Evolutionary conservation across 1,140 invertebrate genomes (phyloP).

Genomic region (Drosophila simulans): DNA sequence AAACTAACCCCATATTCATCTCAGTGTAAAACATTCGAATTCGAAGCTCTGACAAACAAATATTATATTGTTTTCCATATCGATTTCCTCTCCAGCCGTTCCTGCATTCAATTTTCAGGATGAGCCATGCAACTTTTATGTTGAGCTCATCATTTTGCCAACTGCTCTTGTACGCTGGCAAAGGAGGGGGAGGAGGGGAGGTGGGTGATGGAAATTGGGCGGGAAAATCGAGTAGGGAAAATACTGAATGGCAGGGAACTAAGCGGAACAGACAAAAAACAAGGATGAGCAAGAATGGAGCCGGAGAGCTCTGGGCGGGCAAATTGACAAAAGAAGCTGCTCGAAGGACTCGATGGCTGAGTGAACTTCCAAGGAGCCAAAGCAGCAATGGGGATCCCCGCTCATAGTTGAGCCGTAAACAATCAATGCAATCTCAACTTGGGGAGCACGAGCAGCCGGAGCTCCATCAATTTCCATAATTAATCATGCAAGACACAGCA

Average conservation of each 20-base stretch:
- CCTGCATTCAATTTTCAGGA: conserved; percentile 57
- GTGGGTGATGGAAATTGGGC: background rate
- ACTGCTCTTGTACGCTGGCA: background rate
- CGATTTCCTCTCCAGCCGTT: conserved; percentile 39
- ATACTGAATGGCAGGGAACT: background rate
- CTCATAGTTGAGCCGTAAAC: conserved; percentile 36
- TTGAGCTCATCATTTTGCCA: conserved; percentile 62
- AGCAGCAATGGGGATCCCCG: background rate
- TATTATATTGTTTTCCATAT: conserved; percentile 54
- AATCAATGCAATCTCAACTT: conserved; percentile 39
- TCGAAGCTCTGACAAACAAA: conserved; percentile 41
- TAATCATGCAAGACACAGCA: conserved; percentile 46
- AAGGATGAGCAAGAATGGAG: background rate
- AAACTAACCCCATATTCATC: background rate
- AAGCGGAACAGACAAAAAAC: conserved; percentile 20
- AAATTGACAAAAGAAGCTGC: conserved; percentile 46
- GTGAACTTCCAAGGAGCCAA: conserved; percentile 3
- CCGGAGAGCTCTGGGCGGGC: conserved; percentile 13
- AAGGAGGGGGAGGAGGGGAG: too few species aligned
- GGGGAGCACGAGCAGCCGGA: background rate
- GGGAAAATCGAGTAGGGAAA: conserved; percentile 2
- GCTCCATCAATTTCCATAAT: conserved; percentile 44
- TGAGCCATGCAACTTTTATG: conserved; percentile 61
- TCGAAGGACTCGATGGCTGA: conserved; percentile 40
- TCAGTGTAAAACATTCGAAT: conserved; percentile 5